Percentiles rank a stretch among this genome's conserved stretches.
Conservation (phyloP, 2,113 vertebrate genomes). For the Tupaia chinensis region DNA sequence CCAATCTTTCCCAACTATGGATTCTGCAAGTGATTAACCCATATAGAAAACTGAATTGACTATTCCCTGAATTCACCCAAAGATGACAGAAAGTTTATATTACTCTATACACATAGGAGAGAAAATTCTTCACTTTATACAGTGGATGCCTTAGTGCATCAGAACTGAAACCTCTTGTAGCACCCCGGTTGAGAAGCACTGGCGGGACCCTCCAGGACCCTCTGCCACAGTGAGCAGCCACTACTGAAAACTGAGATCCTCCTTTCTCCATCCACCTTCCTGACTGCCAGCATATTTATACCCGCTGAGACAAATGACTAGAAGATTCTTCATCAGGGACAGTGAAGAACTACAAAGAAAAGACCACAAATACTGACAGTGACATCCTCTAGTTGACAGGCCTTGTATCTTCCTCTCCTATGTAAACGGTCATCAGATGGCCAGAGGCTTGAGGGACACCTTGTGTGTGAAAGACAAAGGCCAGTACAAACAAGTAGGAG, state of each 20-base stretch:
- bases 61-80: background rate
- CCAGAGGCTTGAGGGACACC: background rate
- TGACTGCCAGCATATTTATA: background rate
- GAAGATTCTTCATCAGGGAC: background rate
- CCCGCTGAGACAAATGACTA: background rate
- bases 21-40: background rate
- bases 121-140: background rate
- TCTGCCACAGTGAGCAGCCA: background rate
- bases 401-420: background rate
- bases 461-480: background rate
- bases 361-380: background rate
- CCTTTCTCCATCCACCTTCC: background rate
- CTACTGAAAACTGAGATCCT: background rate
- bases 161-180: background rate
- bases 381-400: background rate
- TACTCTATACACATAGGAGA: background rate
- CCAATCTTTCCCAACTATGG: background rate
- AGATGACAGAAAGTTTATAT: background rate
- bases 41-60: background rate
- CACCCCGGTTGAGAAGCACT: background rate
- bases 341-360: background rate
- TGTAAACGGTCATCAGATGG: background rate
- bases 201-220: background rate
- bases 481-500: background rate
- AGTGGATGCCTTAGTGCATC: background rate